Evolutionary conservation across 92 coral and sea anemone genomes (phyloP).

Genomic region (Phymanthus crucifer): DNA sequence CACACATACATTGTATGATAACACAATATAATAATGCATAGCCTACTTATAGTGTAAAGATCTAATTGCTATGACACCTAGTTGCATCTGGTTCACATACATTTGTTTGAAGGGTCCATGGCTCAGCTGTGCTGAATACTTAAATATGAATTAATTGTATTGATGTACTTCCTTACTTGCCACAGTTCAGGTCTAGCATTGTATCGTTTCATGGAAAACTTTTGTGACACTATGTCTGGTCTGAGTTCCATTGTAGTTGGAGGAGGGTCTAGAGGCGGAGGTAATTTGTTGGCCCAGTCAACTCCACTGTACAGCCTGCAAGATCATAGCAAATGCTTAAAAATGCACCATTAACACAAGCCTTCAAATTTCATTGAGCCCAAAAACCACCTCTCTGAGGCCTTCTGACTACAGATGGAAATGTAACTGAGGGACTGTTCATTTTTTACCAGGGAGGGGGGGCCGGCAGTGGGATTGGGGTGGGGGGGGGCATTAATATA

Average conservation of each 20-base stretch:
- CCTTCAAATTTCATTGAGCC: neutral
- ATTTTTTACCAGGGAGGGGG: no score
- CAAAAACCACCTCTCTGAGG: neutral
- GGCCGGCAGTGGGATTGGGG: no score
- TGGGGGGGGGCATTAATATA: no score
- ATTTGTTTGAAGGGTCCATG: no score
- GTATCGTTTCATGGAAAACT: conserved; percentile 75
- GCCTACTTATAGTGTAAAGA: neutral
- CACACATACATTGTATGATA: neutral
- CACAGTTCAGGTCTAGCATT: conserved; percentile 73
- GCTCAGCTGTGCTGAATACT: no score
- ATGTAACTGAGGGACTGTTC: no score
- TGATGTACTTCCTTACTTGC: conserved; percentile 62
- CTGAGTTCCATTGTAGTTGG: conserved; percentile 77
- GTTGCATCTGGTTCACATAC: neutral
- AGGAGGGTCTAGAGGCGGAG: conserved; percentile 77
- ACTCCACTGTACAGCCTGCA: conserved; percentile 88
- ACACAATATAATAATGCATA: no score
- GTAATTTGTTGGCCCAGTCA: conserved; percentile 81
- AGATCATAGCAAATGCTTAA: neutral
- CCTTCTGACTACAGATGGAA: no score
- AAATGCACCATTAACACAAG: neutral
- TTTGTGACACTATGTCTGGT: conserved; percentile 84
- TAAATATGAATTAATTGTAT: no score
- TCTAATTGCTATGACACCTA: no score